phyloP scores from a whole-genome alignment of 2,888 invertebrate genomes.

The Yponomeuta cagnagella region DNA sequence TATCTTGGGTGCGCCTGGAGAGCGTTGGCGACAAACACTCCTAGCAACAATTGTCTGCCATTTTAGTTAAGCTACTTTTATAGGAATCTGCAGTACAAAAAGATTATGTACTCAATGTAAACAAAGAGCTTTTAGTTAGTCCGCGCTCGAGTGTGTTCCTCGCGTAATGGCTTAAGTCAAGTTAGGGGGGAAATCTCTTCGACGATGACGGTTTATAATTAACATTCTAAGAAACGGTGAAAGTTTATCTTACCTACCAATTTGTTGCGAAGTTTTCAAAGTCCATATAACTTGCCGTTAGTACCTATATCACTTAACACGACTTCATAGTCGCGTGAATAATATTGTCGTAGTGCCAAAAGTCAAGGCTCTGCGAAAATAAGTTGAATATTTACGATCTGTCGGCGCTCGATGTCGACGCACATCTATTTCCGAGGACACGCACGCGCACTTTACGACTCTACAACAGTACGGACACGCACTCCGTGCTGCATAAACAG shows the following conservation, averaged over 20 bases:
- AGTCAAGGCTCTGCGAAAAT: conserved; percentile 52
- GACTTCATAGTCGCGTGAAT: neutral
- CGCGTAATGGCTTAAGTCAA: conserved; percentile 6
- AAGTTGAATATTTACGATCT: conserved; percentile 57
- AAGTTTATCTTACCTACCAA: conserved; percentile 1
- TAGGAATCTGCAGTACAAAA: neutral
- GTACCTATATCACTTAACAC: conserved; percentile 5
- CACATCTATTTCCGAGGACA: conserved; percentile 53
- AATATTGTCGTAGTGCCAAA: conserved; percentile 30
- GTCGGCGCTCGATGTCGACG: conserved; percentile 30
- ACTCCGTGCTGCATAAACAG: conserved; percentile 50
- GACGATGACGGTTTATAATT: conserved; percentile 10
- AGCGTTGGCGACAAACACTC: conserved; percentile 7
- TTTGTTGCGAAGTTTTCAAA: conserved; percentile 9
- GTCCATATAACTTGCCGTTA: neutral
- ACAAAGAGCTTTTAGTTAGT: conserved; percentile 8
- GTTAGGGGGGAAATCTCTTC: conserved; percentile 9
- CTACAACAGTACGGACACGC: conserved; percentile 43
- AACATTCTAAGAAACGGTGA: conserved; percentile 12
- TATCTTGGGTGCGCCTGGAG: conserved; percentile 5
- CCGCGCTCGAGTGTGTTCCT: neutral
- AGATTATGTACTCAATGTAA: neutral
- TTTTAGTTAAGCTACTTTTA: neutral
- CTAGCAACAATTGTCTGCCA: conserved; percentile 8
- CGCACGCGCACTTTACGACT: conserved; percentile 52